Evolutionary conservation across 2,888 invertebrate species (phyloP).

Genomic region (Drosophila colorata): DNA sequence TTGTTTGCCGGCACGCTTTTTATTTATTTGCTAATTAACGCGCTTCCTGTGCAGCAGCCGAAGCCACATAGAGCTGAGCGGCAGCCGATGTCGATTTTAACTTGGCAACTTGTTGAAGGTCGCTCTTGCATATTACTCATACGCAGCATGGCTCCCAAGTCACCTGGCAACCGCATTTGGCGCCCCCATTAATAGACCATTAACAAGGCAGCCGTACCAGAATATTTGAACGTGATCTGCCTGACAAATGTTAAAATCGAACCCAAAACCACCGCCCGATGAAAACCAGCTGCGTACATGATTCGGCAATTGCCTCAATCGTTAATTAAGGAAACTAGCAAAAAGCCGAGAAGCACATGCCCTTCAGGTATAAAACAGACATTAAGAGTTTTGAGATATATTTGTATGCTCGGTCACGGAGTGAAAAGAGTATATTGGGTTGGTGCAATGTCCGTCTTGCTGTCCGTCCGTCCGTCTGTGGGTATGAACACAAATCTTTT

Average conservation of each 20-base stretch:
- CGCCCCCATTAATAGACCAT: conserved; percentile 70
- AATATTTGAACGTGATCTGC: conserved; percentile 62
- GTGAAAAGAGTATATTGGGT: too few species aligned
- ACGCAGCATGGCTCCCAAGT: conserved; percentile 38
- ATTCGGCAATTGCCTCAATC: conserved; percentile 7
- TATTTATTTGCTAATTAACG: conserved; percentile 79
- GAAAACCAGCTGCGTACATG: conserved; percentile 7
- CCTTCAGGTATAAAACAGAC: background rate
- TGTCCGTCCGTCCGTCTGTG: too few species aligned
- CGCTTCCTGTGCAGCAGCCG: conserved; percentile 56
- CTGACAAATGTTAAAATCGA: conserved; percentile 21
- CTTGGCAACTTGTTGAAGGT: conserved; percentile 75
- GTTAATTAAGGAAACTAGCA: conserved; percentile 28
- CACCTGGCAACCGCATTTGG: conserved; percentile 56
- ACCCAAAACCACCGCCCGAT: conserved; percentile 1
- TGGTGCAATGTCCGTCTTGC: too few species aligned
- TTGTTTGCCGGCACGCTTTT: conserved; percentile 60
- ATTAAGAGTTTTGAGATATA: background rate
- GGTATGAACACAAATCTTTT: too few species aligned
- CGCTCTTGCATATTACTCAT: conserved; percentile 63
- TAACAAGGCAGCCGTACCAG: conserved; percentile 50
- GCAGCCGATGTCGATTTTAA: conserved; percentile 33
- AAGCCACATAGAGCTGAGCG: conserved; percentile 7
- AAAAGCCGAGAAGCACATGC: conserved; percentile 7
- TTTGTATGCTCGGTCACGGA: too few species aligned